Evolutionary conservation across 2,113 vertebrate species (phyloP).

Genomic region (Chloropsis cyanopogon): DNA sequence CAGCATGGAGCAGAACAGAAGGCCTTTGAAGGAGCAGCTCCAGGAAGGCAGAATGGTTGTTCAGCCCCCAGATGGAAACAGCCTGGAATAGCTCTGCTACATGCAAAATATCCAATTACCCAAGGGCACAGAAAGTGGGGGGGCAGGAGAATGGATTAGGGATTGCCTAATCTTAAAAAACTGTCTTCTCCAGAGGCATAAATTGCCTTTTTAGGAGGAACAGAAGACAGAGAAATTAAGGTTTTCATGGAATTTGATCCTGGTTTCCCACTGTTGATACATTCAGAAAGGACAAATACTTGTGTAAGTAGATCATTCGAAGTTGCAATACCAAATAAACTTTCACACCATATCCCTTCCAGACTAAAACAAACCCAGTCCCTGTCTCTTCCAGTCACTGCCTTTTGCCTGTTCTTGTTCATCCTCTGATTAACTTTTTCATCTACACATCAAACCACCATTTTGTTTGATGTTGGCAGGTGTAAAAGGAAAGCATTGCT

Average conservation of each 20-base stretch:
- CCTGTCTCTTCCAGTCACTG: not conserved
- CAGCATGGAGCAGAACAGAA: not conserved
- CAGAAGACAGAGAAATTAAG: not conserved
- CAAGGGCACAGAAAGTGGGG: not conserved
- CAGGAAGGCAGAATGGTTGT: not conserved
- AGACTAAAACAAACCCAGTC: not conserved
- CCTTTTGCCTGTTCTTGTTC: not conserved
- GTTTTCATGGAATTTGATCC: not conserved
- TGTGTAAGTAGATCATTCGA: not conserved
- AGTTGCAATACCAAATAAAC: not conserved
- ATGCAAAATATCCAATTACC: conserved; percentile 11
- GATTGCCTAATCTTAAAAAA: not conserved
- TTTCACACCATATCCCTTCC: not conserved
- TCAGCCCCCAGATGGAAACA: not conserved
- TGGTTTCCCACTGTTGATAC: not conserved
- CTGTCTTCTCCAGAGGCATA: not conserved
- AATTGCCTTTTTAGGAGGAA: not conserved
- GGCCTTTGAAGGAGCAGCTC: not conserved
- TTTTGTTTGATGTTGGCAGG: not conserved
- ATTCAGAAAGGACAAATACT: not conserved
- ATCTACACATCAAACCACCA: not conserved
- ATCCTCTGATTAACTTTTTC: not conserved
- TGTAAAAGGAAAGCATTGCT: not conserved
- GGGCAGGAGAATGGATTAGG: not conserved
- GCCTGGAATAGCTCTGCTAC: not conserved